Evolutionary conservation across 1,140 invertebrate species (phyloP).

Genomic region (Drosophila obscura): DNA sequence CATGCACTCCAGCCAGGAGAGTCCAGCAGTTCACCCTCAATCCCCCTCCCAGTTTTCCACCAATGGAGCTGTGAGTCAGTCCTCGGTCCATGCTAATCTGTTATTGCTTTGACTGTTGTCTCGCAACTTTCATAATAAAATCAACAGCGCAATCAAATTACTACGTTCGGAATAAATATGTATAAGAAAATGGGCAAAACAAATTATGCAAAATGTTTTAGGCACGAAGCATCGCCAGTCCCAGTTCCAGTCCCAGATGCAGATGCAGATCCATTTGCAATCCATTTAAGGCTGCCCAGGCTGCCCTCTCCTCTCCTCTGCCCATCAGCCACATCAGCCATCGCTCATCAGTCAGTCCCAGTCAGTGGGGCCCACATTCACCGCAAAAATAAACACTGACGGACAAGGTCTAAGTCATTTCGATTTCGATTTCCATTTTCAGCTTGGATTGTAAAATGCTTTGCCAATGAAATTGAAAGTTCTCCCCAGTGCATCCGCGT

Average conservation of each 20-base stretch:
- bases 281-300: slow-evolving; percentile 46
- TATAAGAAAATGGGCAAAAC: slow-evolving; percentile 48
- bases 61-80: slow-evolving; percentile 33
- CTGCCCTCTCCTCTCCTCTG: background rate
- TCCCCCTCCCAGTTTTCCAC: no score
- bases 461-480: slow-evolving; percentile 64
- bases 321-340: slow-evolving; percentile 5
- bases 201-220: slow-evolving; percentile 74
- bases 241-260: slow-evolving; percentile 5
- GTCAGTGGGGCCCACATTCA: slow-evolving; percentile 57
- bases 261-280: slow-evolving; percentile 24
- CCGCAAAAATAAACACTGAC: slow-evolving; percentile 34
- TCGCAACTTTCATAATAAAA: slow-evolving; percentile 74
- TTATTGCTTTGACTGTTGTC: slow-evolving; percentile 42
- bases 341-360: slow-evolving; percentile 21
- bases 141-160: slow-evolving; percentile 69
- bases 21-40: no score
- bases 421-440: slow-evolving; percentile 42
- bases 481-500: slow-evolving; percentile 42
- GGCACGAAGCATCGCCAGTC: slow-evolving; percentile 43
- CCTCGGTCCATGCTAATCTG: slow-evolving; percentile 31
- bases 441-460: slow-evolving; percentile 20
- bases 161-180: slow-evolving; percentile 34
- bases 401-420: slow-evolving; percentile 61
- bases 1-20: slow-evolving; percentile 49